Evolutionary conservation across 2,888 invertebrate genomes (phyloP), one percentile per base, ranked within the genome.

Genomic region (Dasysyrphus tricinctus): DNA sequence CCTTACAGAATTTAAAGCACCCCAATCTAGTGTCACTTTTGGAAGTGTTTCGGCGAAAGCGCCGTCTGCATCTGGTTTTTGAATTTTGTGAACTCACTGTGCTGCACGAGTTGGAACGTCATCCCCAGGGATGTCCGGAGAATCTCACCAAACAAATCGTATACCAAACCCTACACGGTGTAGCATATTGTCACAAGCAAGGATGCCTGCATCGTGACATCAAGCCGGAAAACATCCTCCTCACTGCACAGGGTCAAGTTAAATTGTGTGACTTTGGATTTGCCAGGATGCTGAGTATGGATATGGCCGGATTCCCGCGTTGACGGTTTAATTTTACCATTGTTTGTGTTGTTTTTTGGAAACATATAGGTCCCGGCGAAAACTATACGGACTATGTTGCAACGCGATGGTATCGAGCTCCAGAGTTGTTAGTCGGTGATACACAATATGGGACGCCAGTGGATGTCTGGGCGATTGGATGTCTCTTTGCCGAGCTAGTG

Each of bases 301-400:
- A 69, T 47, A 49, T 56, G 37, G 44, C 72, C 16, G 72, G 56
- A 44, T 54, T 34, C 70, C 63, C 65, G 49, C 51, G 74, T 54
- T 74, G 76, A 67, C 72, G 79, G 49, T 77, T 73, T 74, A 67
- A 57, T 74, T 75, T 69, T 59, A 74, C 49, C 57, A 80, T 63
- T 76, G 65, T 65, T 72, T 75, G 16, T 87, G 65, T 65, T 54
- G 70, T 57, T 47, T 7, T 57, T 67, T 19, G 24, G 9, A 67
- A 37, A 14, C 24, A 61, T 59, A 6, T 56, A 96, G 97, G 96
- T 93, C 98, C 98, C 0, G 98, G 97, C 0, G 99, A 99, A 94
- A 97, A 98, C 92, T 99, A 99, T 93, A 99, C 99, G 73, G 99
- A 99, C 93, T 99, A 99, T 93, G 99, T 99, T 88, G 99, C 99